These are phyloP conservation scores for Belgica antarctica DNA, from an alignment of 2,888 invertebrate species.

Conservation along the genomic window DNA sequence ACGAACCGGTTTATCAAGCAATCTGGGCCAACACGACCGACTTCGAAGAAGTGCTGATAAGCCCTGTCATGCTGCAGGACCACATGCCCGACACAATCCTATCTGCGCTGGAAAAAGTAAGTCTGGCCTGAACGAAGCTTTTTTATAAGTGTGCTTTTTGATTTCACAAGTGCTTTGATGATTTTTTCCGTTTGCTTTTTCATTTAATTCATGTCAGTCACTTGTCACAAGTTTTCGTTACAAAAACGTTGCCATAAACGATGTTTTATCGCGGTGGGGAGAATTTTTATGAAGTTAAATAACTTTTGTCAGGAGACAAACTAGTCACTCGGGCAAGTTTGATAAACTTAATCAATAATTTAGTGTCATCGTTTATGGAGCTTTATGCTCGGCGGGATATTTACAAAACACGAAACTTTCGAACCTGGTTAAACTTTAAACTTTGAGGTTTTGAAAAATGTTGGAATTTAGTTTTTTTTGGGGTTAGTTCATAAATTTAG, in stretches of 20 bases:
- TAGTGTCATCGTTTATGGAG: too few species aligned
- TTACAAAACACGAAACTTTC: too few species aligned
- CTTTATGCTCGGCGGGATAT: too few species aligned
- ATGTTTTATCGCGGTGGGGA: too few species aligned
- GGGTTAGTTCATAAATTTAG: too few species aligned
- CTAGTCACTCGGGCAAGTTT: too few species aligned
- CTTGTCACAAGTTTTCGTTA: neutral
- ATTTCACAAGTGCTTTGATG: neutral
- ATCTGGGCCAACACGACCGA: constrained; percentile 81
- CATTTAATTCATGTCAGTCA: neutral
- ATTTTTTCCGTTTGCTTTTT: neutral
- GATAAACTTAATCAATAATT: too few species aligned
- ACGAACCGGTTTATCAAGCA: constrained; percentile 81
- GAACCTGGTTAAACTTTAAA: too few species aligned
- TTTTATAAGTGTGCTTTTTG: neutral
- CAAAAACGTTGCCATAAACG: neutral
- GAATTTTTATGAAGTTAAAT: too few species aligned
- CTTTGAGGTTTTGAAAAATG: too few species aligned
- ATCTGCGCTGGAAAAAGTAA: constrained; percentile 81
- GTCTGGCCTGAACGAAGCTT: constrained; percentile 47
- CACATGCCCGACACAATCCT: constrained; percentile 87
- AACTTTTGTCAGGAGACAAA: too few species aligned
- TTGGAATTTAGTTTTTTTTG: too few species aligned
- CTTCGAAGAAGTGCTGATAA: constrained; percentile 83
- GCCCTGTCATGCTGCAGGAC: constrained; percentile 86